Conservation (phyloP, 1,140 invertebrate genomes). For the Euschistus heros region DNA sequence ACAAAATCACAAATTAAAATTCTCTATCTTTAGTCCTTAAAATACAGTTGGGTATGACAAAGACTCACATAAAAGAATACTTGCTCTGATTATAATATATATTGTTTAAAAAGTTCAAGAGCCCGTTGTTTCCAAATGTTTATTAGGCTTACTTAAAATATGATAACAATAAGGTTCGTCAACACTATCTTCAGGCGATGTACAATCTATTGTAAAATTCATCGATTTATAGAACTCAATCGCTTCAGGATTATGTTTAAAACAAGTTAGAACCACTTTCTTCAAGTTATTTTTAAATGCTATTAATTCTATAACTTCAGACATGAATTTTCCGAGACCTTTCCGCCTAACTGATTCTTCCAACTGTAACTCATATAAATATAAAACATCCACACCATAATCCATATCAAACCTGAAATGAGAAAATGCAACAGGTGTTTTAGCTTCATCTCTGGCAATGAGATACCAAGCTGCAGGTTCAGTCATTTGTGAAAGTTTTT, state of each 20-base stretch:
- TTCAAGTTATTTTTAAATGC: conserved; percentile 57
- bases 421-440: conserved; percentile 51
- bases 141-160: conserved; percentile 26
- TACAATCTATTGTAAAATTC: conserved; percentile 30
- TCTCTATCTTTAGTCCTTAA: too few species aligned
- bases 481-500: conserved; percentile 58
- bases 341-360: conserved; percentile 49
- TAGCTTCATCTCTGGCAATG: conserved; percentile 42
- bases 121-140: conserved; percentile 1
- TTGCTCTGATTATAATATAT: too few species aligned
- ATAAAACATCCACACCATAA: conserved; percentile 60
- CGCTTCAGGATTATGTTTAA: conserved; percentile 60
- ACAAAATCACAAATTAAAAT: too few species aligned
- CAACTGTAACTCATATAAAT: conserved; percentile 80
- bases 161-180: conserved; percentile 23
- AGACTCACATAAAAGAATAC: too few species aligned
- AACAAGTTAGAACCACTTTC: conserved; percentile 71
- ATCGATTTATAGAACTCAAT: conserved; percentile 49
- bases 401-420: conserved; percentile 79
- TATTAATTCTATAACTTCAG: conserved; percentile 64
- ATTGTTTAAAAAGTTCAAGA: too few species aligned
- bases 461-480: conserved; percentile 61
- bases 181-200: conserved; percentile 27
- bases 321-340: conserved; percentile 70
- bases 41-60: too few species aligned